A percentile compares a stretch with the other conserved stretches of the same genome.
phyloP scores from a whole-genome alignment of 2,888 invertebrate genomes.

The Caenorhabditis virilis region DNA sequence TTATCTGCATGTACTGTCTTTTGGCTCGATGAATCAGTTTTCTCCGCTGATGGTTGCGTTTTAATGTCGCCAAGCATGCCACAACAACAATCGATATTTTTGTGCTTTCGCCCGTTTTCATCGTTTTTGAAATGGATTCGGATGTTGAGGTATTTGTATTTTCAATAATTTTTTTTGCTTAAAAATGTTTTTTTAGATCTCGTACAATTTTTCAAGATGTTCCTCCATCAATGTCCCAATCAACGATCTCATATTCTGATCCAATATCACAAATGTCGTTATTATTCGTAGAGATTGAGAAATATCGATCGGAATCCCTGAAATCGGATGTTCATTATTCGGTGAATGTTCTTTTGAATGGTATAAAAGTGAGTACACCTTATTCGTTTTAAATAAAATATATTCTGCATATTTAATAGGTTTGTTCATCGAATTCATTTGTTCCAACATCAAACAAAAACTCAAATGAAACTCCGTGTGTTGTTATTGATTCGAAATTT shows the following conservation, averaged over 20 bases:
- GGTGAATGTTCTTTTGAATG: constrained; percentile 28
- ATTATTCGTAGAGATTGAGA: constrained; percentile 33
- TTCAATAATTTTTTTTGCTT: too few relatives aligned
- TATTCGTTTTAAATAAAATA: background rate
- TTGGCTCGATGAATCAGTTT: constrained; percentile 46
- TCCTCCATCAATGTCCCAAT: constrained; percentile 15
- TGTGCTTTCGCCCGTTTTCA: constrained; percentile 30
- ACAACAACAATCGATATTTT: constrained; percentile 17
- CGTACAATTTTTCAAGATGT: constrained; percentile 33
- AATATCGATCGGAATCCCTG: constrained; percentile 33
- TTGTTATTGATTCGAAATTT: constrained; percentile 44
- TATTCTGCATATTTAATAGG: background rate
- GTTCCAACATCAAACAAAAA: constrained; percentile 20
- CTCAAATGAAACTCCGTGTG: constrained; percentile 20
- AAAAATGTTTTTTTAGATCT: constrained; percentile 15
- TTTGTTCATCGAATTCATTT: constrained; percentile 21
- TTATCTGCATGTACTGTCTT: constrained; percentile 40
- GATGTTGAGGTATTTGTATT: constrained; percentile 12
- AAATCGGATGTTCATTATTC: constrained; percentile 37
- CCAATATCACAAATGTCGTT: constrained; percentile 26
- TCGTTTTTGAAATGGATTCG: constrained; percentile 33
- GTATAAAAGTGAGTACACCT: constrained; percentile 33
- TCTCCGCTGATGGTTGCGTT: constrained; percentile 41
- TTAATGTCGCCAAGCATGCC: constrained; percentile 31
- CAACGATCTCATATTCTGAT: constrained; percentile 11